Evolutionary conservation across 2,888 invertebrate genomes (phyloP).

Genomic region (Dioctria linearis): DNA sequence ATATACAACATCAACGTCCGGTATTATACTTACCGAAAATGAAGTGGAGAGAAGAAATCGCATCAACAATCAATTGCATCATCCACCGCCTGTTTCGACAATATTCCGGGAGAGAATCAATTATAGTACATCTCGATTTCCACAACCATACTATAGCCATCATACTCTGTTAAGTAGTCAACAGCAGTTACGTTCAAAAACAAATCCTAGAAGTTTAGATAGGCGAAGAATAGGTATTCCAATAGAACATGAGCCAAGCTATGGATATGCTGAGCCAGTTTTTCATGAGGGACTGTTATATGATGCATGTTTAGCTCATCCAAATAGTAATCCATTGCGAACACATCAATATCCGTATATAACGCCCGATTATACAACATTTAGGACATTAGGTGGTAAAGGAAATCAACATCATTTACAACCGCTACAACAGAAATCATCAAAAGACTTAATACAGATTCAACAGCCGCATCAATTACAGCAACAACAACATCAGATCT

Average conservation of each 20-base stretch:
- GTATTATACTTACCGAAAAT: constrained; percentile 62
- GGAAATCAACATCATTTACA: constrained; percentile 55
- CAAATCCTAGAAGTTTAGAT: constrained; percentile 68
- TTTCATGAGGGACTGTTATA: constrained; percentile 87
- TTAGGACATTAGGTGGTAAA: constrained; percentile 55
- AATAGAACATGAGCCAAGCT: constrained; percentile 66
- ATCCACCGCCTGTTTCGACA: constrained; percentile 64
- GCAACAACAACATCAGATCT: constrained; percentile 70
- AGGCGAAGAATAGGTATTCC: constrained; percentile 66
- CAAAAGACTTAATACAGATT: constrained; percentile 49
- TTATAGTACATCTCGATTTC: constrained; percentile 64
- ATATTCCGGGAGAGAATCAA: constrained; percentile 67
- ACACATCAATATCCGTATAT: constrained; percentile 71
- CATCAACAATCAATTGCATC: constrained; percentile 68
- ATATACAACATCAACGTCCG: constrained; percentile 39
- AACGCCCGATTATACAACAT: constrained; percentile 57
- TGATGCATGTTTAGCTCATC: constrained; percentile 72
- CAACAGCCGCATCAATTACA: constrained; percentile 41
- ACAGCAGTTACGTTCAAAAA: constrained; percentile 63
- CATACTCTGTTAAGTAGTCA: constrained; percentile 63
- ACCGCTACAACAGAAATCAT: constrained; percentile 39
- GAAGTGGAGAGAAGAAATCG: constrained; percentile 70
- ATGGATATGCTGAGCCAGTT: constrained; percentile 76
- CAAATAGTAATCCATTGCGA: constrained; percentile 70
- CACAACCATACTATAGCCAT: constrained; percentile 64